Evolutionary conservation across 2,797 vertebrate species (phyloP).

Genomic region (Sebastiscus tertius): DNA sequence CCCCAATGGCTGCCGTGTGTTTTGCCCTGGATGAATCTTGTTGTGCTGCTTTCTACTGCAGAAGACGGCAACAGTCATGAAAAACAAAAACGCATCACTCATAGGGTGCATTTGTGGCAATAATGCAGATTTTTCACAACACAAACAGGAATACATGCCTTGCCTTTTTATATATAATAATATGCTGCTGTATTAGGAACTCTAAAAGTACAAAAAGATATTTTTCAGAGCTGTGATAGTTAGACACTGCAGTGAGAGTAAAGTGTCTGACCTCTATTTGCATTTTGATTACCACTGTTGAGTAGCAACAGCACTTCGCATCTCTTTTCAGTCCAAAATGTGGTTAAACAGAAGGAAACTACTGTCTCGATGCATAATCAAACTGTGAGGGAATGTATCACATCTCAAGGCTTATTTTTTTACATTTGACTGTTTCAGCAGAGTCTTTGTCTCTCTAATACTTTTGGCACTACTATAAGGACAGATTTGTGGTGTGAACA

Average conservation of each 20-base stretch:
- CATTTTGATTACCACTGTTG: slow-evolving; percentile 38
- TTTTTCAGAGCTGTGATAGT: neutral
- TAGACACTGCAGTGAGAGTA: slow-evolving; percentile 1
- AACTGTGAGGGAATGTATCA: neutral
- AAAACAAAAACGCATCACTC: slow-evolving; percentile 14
- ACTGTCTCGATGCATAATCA: neutral
- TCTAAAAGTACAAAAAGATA: neutral
- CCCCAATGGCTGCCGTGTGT: slow-evolving; percentile 4
- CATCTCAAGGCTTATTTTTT: neutral
- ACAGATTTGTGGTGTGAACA: slow-evolving; percentile 14
- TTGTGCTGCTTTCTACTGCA: slow-evolving; percentile 1
- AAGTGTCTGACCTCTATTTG: slow-evolving; percentile 39
- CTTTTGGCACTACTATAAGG: neutral
- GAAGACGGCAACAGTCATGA: neutral
- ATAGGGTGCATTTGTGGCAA: neutral
- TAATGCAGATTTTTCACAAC: neutral
- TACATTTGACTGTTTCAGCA: neutral
- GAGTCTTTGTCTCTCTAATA: neutral
- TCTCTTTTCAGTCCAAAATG: neutral
- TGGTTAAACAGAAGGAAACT: neutral
- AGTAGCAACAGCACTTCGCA: neutral
- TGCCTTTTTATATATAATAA: neutral
- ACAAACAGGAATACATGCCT: neutral
- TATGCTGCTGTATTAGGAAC: neutral
- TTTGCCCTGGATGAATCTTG: slow-evolving; percentile 6